Evolutionary conservation across 1,140 invertebrate genomes (phyloP), one percentile per base, ranked within the genome.

Genomic region (Procambarus clarkii): DNA sequence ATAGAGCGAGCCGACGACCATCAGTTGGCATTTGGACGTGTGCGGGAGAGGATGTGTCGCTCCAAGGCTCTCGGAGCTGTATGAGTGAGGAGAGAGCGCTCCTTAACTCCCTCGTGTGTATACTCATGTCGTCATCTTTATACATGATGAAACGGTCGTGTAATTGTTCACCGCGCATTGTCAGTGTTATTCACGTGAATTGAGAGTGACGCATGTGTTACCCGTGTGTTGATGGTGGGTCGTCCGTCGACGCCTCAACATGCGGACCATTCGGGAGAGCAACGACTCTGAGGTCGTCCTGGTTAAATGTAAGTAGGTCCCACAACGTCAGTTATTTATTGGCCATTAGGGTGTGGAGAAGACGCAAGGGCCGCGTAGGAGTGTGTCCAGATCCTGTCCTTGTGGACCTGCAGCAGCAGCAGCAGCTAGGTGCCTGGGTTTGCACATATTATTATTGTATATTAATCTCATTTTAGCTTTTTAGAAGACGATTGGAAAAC

Each of bases 191-290:
- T 44, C 50, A 60, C 3, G 48, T 15, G 45, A 3, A 77, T 60
- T 24, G 45, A 34, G 8, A 15, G 48, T 34, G 34, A 34, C 34
- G 34, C 34, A 34, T 34, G 13, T 46, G 24, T 44, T 18, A 64
- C 45, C 58, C 34, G 34, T 34, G 13, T 46, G 24, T 44, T 18
- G 45, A 24, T 34, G 24, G 34, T 24, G 46, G 45, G 46, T 76
- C 5, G 60, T 83, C 24, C 4, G 69, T 8, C 18, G 58, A 83
- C 24, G 44, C 69, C 13, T 76, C 50, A 74, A 50, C 64, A 86
- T 86, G 83, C 60, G 83, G 48, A 86, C 83, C 83, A 86, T 86
- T 58, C 18, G 71, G 46, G 83, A 86, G 83, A 86, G 83, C 83
- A 86, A 46, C 71, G 83, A 86, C 71, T 76, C 83, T 18, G 83